Evolutionary conservation across 2,797 vertebrate species (phyloP).

Genomic region (Poeciliopsis paucimaculata): DNA sequence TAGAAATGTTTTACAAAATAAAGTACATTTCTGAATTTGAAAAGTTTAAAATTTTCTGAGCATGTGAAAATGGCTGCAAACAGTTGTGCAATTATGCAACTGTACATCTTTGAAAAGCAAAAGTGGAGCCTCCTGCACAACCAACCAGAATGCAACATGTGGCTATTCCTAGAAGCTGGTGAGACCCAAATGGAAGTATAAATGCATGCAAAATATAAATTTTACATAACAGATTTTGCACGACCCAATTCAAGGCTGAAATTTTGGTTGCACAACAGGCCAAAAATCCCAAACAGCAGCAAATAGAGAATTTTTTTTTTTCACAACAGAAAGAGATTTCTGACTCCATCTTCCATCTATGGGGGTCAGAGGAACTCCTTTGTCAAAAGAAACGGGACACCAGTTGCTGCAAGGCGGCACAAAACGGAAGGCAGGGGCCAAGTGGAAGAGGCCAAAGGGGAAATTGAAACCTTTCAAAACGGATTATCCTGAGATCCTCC

Average conservation of each 20-base stretch:
- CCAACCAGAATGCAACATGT: too few relatives aligned
- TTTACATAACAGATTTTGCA: too few relatives aligned
- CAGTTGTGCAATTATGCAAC: too few relatives aligned
- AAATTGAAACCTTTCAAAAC: conserved; percentile 10
- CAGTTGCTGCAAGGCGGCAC: neutral
- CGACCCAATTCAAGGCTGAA: neutral
- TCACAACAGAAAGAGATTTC: neutral
- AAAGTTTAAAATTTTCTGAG: too few relatives aligned
- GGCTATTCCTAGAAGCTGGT: neutral
- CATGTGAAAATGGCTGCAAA: too few relatives aligned
- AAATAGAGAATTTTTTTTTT: neutral
- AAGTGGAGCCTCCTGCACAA: too few relatives aligned
- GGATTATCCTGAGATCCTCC: conserved; percentile 1
- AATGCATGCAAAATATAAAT: too few relatives aligned
- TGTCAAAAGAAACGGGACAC: neutral
- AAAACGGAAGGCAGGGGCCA: conserved; percentile 9
- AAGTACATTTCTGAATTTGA: too few relatives aligned
- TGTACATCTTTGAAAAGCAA: too few relatives aligned
- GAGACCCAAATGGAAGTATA: too few relatives aligned
- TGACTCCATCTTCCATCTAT: neutral
- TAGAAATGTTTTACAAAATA: too few relatives aligned
- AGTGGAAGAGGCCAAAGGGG: conserved; percentile 4
- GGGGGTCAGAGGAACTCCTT: neutral
- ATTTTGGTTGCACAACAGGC: neutral
- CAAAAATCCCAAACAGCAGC: neutral